Base-by-base conservation (phyloP, 2,888 invertebrate species). In the Agonopterix heracliana region DNA sequence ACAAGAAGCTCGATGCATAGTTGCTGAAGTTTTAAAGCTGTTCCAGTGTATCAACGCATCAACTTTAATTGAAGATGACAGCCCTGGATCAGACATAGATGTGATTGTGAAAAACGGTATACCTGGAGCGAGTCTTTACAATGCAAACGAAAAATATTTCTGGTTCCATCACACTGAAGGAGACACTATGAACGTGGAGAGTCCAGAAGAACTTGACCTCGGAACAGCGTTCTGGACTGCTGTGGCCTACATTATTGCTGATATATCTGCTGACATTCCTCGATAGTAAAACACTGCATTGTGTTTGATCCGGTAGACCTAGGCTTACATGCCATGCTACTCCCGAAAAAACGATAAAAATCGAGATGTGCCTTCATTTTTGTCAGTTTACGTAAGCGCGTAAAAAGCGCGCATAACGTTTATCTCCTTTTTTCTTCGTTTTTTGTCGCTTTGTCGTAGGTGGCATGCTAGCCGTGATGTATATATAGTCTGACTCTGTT, bases 191-290 rank as follows among this genome's bases (percentile, higher is more conserved):
- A 90, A 92, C 50, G 92, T 95, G 0, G 91, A 94, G 68, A 89
- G 92, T 78, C 89, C 94, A 0, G 88, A 89, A 26, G 89, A 89
- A 47, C 81, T 96, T 49, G 95, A 96, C 76, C 88, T 91, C 57
- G 92, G 92, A 56, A 90, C 94, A 9, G 96, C 95, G 0, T 85
- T 96, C 47, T 96, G 95, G 92, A 92, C 96, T 2, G 91, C 93
- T 0, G 91, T 93, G 0, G 90, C 95, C 7, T 96, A 92, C 63
- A 90, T 95, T n/a, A 89, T 95, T 43, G 95, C 96, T 3, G 93
- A 96, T 77, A 74, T 96, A 52, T 92, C 91, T 49, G 70, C 88
- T 36, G 92, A 93, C 66, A 90, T 95, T 46, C 94, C 94, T 1
- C 89, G 90, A 54, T 72, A 67, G 72, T 12, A 44, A 45, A 45